Evolutionary conservation across 2,888 invertebrate genomes (phyloP).

Genomic region (Leucania comma): DNA sequence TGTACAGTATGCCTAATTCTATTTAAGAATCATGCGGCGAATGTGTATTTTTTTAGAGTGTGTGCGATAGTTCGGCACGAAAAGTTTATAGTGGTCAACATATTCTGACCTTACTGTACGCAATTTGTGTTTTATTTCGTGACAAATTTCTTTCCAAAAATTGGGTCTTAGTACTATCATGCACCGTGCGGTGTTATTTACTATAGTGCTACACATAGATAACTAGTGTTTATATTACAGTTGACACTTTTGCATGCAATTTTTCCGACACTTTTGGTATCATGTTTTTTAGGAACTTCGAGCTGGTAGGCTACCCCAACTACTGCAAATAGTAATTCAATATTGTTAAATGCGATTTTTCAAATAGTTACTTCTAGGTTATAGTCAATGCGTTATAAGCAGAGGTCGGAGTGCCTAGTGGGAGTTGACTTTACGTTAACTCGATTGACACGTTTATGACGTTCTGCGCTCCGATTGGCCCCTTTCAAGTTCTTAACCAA

Average conservation of each 20-base stretch:
- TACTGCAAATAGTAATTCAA: not conserved
- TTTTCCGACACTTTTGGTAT: constrained; percentile 19
- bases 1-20: too few species aligned
- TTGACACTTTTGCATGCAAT: constrained; percentile 33
- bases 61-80: too few species aligned
- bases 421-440: too few species aligned
- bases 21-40: too few species aligned
- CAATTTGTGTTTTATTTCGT: not conserved
- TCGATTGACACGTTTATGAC: too few species aligned
- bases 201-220: constrained; percentile 20
- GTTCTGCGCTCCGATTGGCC: too few species aligned
- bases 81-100: too few species aligned
- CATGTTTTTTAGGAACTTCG: not conserved
- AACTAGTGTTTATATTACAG: constrained; percentile 5
- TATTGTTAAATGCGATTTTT: not conserved
- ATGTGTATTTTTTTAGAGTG: too few species aligned
- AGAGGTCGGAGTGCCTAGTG: too few species aligned
- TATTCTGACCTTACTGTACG: too few species aligned
- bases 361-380: not conserved
- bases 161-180: constrained; percentile 36
- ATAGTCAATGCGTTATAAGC: not conserved
- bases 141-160: not conserved
- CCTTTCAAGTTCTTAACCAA: too few species aligned
- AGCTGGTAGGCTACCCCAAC: not conserved
- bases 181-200: constrained; percentile 48